Percentiles rank a stretch among this genome's conserved stretches.
Conservation (phyloP, 1,140 invertebrate species). For the Drosophila azteca region DNA sequence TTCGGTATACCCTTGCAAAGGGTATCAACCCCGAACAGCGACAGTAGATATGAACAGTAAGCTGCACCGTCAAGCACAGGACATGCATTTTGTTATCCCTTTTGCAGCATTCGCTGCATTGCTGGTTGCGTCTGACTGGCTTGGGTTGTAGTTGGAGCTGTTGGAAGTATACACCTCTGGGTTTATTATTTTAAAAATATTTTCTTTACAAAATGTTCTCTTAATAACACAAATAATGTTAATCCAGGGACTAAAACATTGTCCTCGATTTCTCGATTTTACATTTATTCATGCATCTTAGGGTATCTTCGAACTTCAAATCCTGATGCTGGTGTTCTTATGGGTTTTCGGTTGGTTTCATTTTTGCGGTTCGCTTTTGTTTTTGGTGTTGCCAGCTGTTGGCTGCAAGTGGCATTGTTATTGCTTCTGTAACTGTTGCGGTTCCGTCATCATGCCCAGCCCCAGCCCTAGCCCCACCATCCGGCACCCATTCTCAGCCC, state of each 20-base stretch:
- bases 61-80: no score
- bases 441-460: constrained; percentile 36
- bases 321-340: not conserved
- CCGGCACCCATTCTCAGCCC: constrained; percentile 1
- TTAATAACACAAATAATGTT: no score
- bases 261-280: no score
- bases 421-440: constrained; percentile 63
- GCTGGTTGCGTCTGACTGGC: no score
- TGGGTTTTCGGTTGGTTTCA: constrained; percentile 11
- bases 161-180: no score
- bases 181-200: no score
- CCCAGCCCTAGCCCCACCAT: not conserved
- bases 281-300: no score
- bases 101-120: no score
- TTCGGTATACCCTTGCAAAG: constrained; percentile 29
- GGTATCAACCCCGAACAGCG: not conserved
- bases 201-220: no score
- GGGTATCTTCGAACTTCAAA: no score
- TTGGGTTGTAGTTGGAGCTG: no score
- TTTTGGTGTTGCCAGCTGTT: constrained; percentile 25
- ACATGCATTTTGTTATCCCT: not conserved
- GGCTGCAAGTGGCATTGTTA: constrained; percentile 47
- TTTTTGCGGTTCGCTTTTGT: constrained; percentile 31
- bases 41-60: not conserved
- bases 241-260: no score